Conservation (phyloP, 64 coral and sea anemone species). For the Stichodactyla helianthus region DNA sequence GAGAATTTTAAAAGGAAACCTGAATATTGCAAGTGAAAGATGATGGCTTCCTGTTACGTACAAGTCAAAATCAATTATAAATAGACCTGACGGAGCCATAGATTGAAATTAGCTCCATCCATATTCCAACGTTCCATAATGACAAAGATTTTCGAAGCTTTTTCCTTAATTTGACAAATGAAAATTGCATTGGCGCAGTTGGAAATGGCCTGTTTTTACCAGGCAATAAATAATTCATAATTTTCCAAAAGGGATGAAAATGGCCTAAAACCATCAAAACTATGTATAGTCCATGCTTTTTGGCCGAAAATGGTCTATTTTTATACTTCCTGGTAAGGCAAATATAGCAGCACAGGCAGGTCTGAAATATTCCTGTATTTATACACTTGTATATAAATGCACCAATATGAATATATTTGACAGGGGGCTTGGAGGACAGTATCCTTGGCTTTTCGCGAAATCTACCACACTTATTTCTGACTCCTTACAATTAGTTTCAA, state of each 20-base stretch:
- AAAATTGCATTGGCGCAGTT: background rate
- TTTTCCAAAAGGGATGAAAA: no score
- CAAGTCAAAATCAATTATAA: background rate
- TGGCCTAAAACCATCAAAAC: no score
- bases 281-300: no score
- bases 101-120: background rate
- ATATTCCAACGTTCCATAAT: background rate
- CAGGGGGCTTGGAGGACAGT: background rate
- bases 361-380: background rate
- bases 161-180: conserved; percentile 6
- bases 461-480: background rate
- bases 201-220: no score
- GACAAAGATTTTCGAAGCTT: background rate
- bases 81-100: background rate
- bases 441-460: background rate
- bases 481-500: background rate
- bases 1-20: background rate
- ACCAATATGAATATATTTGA: background rate
- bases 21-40: background rate
- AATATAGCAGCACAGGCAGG: background rate
- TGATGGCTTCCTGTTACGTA: background rate
- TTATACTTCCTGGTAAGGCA: background rate
- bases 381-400: background rate
- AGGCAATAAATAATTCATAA: no score
- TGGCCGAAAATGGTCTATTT: background rate